Base-by-base conservation (phyloP, 2,113 vertebrate species). In the Phrynosoma platyrhinos region DNA sequence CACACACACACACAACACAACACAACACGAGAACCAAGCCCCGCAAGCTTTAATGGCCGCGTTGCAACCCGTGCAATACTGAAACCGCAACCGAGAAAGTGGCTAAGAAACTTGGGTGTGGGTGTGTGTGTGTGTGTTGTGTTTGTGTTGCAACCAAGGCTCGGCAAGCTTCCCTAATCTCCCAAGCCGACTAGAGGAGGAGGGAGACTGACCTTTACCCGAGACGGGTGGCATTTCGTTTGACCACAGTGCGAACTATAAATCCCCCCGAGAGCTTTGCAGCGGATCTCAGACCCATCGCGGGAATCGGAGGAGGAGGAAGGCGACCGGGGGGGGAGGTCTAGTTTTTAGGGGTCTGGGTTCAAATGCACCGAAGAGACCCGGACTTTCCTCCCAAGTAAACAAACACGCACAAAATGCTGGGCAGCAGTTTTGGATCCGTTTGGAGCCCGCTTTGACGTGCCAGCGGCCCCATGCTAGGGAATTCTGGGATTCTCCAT, bases 221-320 rank as follows among this genome's bases (percentile, higher is more conserved):
- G 88, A 93, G 94, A 90, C 91, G 91, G 92, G 91, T 94, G 92
- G 93, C 92, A 94, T 96, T 96, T 95, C 92, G 92, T 88, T 78
- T 89, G 94, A 94, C 91, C 94, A 93, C 83, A 91, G 93, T 93
- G 90, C 92, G 92, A 91, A 91, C 91, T 89, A 91, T 23, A 83
- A 86, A 90, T 93, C 94, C 88, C 90, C 91, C 88, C 88, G 93
- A 91, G 86, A 94, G 92, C 91, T 92, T 90, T 91, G 90, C 94
- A 93, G 92, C 94, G 87, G 91, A 91, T 91, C 94, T 93, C 89
- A 96, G 95, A 94, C 87, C 86, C 95, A 95, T 94, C 23, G 13
- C 83, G 93, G 90, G 83, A 80, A 55, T 7, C 6, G 66, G 3
- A 20, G 68, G 68, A 10, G 6, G 68, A 2, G 66, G 23, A 25